A percentile compares a stretch with the other conserved stretches of the same genome.
phyloP scores from a whole-genome alignment of 2,888 invertebrate genomes.

The Torymus tubicola region DNA sequence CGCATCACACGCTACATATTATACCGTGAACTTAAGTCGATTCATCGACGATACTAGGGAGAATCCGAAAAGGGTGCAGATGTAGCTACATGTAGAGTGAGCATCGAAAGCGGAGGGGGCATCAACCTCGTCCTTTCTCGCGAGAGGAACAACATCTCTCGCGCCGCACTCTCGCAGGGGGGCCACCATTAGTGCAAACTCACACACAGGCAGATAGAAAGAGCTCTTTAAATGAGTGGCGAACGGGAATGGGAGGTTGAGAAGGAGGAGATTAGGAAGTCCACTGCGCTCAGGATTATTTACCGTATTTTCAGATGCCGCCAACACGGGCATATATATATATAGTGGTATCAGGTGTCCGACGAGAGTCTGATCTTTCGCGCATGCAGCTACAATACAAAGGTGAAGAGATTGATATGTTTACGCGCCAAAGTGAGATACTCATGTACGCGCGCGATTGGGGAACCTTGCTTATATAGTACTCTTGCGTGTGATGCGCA shows the following conservation, averaged over 20 bases:
- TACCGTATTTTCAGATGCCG: conserved; percentile 15
- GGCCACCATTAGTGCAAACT: not conserved
- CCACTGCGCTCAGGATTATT: not conserved
- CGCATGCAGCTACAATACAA: too few species aligned
- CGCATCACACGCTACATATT: too few species aligned
- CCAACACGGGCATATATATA: not conserved
- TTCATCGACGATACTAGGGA: too few species aligned
- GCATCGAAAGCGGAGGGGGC: conserved; percentile 11
- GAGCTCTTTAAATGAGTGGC: not conserved
- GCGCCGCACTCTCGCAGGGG: not conserved
- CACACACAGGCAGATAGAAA: not conserved
- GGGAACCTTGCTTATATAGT: too few species aligned
- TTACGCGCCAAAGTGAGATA: too few species aligned
- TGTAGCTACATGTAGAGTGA: not conserved
- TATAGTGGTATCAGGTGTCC: not conserved
- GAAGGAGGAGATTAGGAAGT: not conserved
- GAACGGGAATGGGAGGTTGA: not conserved
- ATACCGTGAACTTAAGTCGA: too few species aligned
- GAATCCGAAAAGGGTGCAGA: not conserved
- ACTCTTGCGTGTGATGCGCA: too few species aligned
- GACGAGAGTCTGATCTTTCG: too few species aligned
- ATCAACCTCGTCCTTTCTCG: conserved; percentile 15
- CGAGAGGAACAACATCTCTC: not conserved
- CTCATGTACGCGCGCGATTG: too few species aligned
- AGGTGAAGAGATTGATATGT: too few species aligned